These are phyloP conservation scores for Apamea sordens DNA, from an alignment of 2,888 invertebrate species.

Conservation along the genomic window DNA sequence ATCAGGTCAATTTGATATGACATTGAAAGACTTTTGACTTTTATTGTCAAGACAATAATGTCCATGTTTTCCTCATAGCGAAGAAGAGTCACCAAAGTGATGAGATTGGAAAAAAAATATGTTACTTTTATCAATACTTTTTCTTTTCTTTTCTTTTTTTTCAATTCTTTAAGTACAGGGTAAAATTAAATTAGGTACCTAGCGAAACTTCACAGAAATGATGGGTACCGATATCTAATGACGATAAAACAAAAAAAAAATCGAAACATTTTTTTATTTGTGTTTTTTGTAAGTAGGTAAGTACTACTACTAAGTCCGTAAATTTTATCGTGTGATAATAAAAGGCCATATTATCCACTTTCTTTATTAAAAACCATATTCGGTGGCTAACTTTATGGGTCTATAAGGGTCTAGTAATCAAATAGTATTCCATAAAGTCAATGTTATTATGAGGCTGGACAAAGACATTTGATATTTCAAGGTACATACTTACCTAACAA, in stretches of 20 bases:
- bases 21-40: slow-evolving; percentile 4
- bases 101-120: not conserved
- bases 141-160: too few species aligned
- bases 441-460: not conserved
- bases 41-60: slow-evolving; percentile 4
- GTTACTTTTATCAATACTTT: too few species aligned
- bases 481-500: too few species aligned
- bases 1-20: slow-evolving; percentile 39
- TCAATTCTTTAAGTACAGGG: too few species aligned
- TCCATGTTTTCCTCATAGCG: not conserved
- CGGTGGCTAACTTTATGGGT: not conserved
- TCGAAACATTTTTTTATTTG: too few species aligned
- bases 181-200: too few species aligned
- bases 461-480: not conserved
- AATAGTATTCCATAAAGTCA: not conserved
- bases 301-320: too few species aligned
- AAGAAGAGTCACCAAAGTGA: not conserved
- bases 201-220: not conserved
- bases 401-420: slow-evolving; percentile 6
- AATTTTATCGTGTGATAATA: not conserved
- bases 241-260: too few species aligned
- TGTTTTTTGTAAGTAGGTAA: too few species aligned
- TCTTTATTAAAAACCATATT: not conserved
- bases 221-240: too few species aligned
- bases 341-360: not conserved